Evolutionary conservation across 2,888 invertebrate genomes (phyloP).

Genomic region (Cheilosia variabilis): DNA sequence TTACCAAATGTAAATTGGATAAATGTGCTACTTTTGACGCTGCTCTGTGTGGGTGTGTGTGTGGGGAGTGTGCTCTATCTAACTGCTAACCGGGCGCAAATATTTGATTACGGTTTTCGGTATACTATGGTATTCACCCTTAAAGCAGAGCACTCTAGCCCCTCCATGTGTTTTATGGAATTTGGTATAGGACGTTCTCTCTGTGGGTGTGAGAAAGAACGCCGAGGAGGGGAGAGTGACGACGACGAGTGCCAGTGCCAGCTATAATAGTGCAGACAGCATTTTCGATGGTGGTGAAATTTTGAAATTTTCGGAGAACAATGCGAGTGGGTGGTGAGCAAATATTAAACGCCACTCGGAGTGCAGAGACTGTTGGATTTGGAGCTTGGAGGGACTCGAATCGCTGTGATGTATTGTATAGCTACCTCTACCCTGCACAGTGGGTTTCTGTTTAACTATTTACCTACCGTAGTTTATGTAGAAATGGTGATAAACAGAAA

Average conservation of each 20-base stretch:
- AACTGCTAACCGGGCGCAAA: slow-evolving; percentile 4
- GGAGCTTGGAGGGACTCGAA: slow-evolving; percentile 37
- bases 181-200: slow-evolving; percentile 33
- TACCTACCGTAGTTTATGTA: slow-evolving; percentile 16
- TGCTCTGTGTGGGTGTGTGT: slow-evolving; percentile 17
- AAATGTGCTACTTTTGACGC: slow-evolving; percentile 65
- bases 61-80: background rate
- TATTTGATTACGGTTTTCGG: slow-evolving; percentile 51
- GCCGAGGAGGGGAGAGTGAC: slow-evolving; percentile 7
- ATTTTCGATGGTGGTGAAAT: slow-evolving; percentile 63
- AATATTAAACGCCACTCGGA: background rate
- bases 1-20: slow-evolving; percentile 77
- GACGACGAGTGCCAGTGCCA: slow-evolving; percentile 14
- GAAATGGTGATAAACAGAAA: background rate
- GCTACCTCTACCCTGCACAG: background rate
- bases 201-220: background rate
- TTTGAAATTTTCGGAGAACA: slow-evolving; percentile 31
- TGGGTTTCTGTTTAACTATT: slow-evolving; percentile 22
- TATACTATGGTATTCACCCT: slow-evolving; percentile 40
- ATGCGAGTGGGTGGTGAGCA: slow-evolving; percentile 24
- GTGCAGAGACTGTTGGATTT: background rate
- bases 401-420: slow-evolving; percentile 18
- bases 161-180: slow-evolving; percentile 35
- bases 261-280: slow-evolving; percentile 49
- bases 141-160: slow-evolving; percentile 14